Conservation (phyloP, 2,113 vertebrate genomes). For the Clupea harengus region DNA sequence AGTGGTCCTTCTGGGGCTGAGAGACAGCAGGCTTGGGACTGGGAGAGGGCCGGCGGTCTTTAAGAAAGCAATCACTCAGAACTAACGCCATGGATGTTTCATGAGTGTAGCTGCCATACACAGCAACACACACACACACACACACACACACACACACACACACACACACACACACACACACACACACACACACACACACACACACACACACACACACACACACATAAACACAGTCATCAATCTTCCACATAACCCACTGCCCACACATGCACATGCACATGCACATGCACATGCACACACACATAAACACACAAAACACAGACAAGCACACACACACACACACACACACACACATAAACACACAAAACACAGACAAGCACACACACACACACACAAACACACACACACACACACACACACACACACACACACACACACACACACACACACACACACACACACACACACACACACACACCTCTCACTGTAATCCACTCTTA, state of each 20-base stretch:
- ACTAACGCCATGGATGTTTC: background rate
- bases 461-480: no score
- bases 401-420: background rate
- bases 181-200: background rate
- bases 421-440: background rate
- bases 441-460: no score
- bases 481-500: background rate
- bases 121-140: background rate
- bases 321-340: background rate
- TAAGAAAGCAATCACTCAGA: slow-evolving; percentile 3
- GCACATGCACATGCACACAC: background rate
- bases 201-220: no score
- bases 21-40: background rate
- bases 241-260: background rate
- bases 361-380: background rate
- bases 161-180: background rate
- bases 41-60: background rate
- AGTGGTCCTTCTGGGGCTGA: slow-evolving; percentile 19
- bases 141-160: background rate
- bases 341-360: background rate
- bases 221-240: background rate
- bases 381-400: background rate
- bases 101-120: background rate
- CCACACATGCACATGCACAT: slow-evolving; percentile 10
- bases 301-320: background rate